Base-by-base conservation (phyloP, 1,140 invertebrate species). In the Drosophila eugracilis region DNA sequence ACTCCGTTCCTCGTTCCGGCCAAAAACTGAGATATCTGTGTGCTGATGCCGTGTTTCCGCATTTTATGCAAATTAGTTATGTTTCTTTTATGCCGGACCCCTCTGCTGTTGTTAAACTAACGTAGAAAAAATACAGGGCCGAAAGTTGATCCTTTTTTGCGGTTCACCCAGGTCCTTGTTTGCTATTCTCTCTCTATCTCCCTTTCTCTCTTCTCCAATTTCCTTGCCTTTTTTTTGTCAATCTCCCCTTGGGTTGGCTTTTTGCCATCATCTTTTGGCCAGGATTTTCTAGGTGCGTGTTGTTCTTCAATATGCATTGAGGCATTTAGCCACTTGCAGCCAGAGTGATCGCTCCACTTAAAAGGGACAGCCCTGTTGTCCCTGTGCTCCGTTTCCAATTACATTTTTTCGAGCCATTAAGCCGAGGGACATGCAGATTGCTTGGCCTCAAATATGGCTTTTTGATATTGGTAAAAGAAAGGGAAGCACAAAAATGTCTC, bases 1-100 rank as follows among this genome's bases (percentile, higher is more conserved):
- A 12, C 12, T 12, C 10, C 30, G n/a, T 26, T 19, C n/a, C 48
- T 14, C 15, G 36, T 15, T 4, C 19, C 49, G 9, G 17, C 17
- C 39, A 34, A 41, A 34, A 41, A 22, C 63, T 22, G 49, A 44
- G 48, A 41, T 53, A 30, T 50, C 49, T 67, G 67, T 73, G 15
- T 52, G 39, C 53, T 53, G 49, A 19, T 39, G 24, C 47, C 36
- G 41, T 81, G 72, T 71, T 86, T 75, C 42, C 48, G 74, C 81
- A 86, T 88, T 86, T 86, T 86, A 86, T 86, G 81, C 81, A 86
- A 86, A 86, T 86, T 86, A 86, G 81, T 81, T 86, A 86, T 86
- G 81, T 86, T 86, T 86, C 81, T 88, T 86, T 86, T 88, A 86
- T 86, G 78, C 69, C 63, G 70, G 34, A 44, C 50, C 45, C 44